Evolutionary conservation across 1,140 invertebrate genomes (phyloP).

Genomic region (Aphelinus atriplicis): DNA sequence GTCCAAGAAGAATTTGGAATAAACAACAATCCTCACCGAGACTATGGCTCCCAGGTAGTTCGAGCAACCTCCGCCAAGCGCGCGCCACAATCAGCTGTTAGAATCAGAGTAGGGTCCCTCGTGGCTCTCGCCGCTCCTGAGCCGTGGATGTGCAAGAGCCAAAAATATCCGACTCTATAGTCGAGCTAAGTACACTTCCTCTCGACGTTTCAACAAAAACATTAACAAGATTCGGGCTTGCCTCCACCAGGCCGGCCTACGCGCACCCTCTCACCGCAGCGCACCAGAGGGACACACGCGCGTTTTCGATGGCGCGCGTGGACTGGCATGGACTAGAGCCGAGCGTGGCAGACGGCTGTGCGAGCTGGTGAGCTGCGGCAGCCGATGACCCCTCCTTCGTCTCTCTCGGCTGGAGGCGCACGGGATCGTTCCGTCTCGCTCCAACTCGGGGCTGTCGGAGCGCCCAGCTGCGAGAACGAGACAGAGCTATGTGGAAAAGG

Average conservation of each 20-base stretch:
- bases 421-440: slow-evolving; percentile 17
- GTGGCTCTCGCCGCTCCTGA: slow-evolving; percentile 8
- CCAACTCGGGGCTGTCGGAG: slow-evolving; percentile 14
- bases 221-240: too few species aligned
- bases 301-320: slow-evolving; percentile 35
- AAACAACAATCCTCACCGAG: slow-evolving; percentile 18
- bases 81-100: slow-evolving; percentile 16
- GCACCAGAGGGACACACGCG: slow-evolving; percentile 21
- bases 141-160: background rate
- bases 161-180: too few species aligned
- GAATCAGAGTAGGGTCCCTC: background rate
- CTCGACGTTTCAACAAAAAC: too few species aligned
- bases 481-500: too few species aligned
- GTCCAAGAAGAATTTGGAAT: background rate
- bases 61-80: slow-evolving; percentile 8
- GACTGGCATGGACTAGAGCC: slow-evolving; percentile 19
- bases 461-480: too few species aligned
- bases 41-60: background rate
- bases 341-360: slow-evolving; percentile 24
- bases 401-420: slow-evolving; percentile 3
- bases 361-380: slow-evolving; percentile 9
- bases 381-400: background rate
- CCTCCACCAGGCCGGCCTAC: too few species aligned
- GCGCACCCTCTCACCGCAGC: background rate
- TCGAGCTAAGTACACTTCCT: too few species aligned